Evolutionary conservation across 2,888 invertebrate species (phyloP), one percentile per base, ranked within the genome.

Genomic region (Eumacrocentrus americanus): DNA sequence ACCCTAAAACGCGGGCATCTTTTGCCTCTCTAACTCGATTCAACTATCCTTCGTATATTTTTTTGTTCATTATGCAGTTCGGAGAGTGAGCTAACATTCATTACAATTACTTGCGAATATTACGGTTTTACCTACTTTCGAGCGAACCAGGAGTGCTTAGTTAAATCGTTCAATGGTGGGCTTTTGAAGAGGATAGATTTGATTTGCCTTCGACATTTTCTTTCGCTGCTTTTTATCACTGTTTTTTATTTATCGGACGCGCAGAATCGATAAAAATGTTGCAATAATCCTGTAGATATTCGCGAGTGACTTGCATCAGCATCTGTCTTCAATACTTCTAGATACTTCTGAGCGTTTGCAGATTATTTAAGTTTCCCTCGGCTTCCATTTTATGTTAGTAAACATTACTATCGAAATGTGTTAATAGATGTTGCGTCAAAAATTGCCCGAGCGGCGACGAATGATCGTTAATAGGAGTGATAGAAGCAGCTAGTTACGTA

Each of bases 1-100:
- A 55, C 18, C 51, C 22, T 25, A 44, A 47, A 50, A 40, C 62
- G 46, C 50, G 40, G 35, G 34, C 47, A 40, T 12, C 40, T 5
- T 23, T 20, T n/a, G 12, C 23, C 7, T 14, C 16, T 29, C 35
- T 52, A 25, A 55, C 16, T 18, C n/a, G 12, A 22, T 12, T 52
- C 6, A 22, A 37, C 47, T 52, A 47, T 64, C 42, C 4, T 25
- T 23, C 18, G 50, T 58, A 54, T 58, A 47, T 58, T 48, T 58
- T 60, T 60, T 46, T 57, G 50, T 60, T 60, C 16, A 55, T 23
- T 48, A 22, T 46, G 35, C 40, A 9, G n/a, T 11, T n/a, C n/a
- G 12, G 23, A 9, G 9, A 38, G 14, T 52, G n/a, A 4, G 6
- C 9, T 4, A 7, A 38, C 22, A 37, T 37, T 22, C n/a, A 37